Evolutionary conservation across 2,113 vertebrate species (phyloP).

Genomic region (Rhinoptilus africanus): DNA sequence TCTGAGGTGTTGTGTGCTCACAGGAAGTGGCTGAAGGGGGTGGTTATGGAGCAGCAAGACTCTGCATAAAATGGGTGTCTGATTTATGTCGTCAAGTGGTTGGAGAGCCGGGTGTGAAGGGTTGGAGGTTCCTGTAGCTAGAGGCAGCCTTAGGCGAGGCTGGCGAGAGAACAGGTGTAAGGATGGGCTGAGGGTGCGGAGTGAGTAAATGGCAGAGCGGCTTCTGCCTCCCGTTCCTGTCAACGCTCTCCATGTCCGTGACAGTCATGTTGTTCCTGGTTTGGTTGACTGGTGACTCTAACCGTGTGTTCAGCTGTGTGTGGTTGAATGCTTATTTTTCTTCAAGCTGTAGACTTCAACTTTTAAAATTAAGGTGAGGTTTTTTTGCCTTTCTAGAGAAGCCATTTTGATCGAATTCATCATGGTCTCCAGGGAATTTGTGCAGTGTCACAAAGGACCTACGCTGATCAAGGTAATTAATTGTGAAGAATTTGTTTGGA

Average conservation of each 20-base stretch:
- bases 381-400: conserved; percentile 71
- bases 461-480: conserved; percentile 86
- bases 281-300: background rate
- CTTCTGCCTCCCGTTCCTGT: background rate
- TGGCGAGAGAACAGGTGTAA: background rate
- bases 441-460: conserved; percentile 80
- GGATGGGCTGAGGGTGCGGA: background rate
- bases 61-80: background rate
- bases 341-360: background rate
- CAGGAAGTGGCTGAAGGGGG: background rate
- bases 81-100: background rate
- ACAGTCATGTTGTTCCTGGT: background rate
- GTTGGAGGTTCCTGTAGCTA: background rate
- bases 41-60: background rate
- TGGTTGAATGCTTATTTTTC: background rate
- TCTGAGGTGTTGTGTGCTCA: no score
- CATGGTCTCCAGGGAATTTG: conserved; percentile 82
- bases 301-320: rapidly evolving
- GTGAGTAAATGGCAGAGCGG: background rate
- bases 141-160: background rate
- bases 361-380: background rate
- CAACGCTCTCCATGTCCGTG: rapidly evolving
- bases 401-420: conserved; percentile 75
- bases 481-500: background rate
- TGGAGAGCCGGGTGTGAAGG: background rate